Conservation (phyloP, 2,888 invertebrate genomes). For the Anthophora plumipes region DNA sequence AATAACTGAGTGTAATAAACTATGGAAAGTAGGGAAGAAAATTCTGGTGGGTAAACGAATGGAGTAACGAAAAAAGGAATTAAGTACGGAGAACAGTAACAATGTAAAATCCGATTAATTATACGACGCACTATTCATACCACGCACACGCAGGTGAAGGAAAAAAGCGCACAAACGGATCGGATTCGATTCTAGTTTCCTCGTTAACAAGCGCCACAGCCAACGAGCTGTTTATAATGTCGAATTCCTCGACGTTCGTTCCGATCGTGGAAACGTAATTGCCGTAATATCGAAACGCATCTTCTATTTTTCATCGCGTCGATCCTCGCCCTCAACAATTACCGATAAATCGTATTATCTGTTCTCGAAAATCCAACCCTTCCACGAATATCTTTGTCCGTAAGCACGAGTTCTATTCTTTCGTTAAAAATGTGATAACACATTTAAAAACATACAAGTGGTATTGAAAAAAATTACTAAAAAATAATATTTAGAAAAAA, state of each 20-base stretch:
- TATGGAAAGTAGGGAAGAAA: no score
- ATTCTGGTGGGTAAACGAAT: no score
- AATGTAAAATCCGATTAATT: no score
- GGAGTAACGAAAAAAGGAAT: no score
- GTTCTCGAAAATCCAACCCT: conserved; percentile 9
- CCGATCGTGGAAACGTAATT: conserved; percentile 26
- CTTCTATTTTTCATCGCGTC: conserved; percentile 22
- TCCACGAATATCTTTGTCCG: no score
- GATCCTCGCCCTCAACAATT: conserved; percentile 35
- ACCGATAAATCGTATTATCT: conserved; percentile 60
- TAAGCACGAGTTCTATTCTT: no score
- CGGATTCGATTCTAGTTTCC: background rate
- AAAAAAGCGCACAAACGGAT: background rate
- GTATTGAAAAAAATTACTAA: no score
- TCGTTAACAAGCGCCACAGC: conserved; percentile 34
- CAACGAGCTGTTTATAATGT: conserved; percentile 46
- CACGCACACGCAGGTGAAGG: background rate
- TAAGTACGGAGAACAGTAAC: no score
- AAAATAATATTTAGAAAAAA: no score
- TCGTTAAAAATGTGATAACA: no score
- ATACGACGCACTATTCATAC: conserved; percentile 13
- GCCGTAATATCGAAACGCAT: conserved; percentile 20
- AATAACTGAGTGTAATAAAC: no score
- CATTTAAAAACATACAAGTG: no score
- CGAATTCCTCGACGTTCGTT: conserved; percentile 21